Evolutionary conservation across 2,797 vertebrate species (phyloP), one percentile per base, ranked within the genome.

Genomic region (Leptoclinus maculatus): DNA sequence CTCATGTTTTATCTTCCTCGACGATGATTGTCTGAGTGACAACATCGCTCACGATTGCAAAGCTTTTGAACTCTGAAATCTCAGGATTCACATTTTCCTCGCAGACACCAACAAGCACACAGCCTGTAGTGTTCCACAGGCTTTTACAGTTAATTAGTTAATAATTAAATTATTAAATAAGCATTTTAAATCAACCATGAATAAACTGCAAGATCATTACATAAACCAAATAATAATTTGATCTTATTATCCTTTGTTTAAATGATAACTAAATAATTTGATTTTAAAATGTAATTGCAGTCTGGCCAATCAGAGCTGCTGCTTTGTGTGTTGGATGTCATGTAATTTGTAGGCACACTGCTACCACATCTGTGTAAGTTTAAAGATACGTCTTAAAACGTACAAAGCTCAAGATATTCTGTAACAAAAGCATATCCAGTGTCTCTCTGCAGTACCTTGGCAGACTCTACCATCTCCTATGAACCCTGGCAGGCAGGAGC

Each of bases 401-500:
- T 13, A 74, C 27, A 19, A 1, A 17, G 13, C 21, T 56, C 13
- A 27, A 53, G 45, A 49, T 49, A 49, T 49, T 49, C 47, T n/a
- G 47, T n/a, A 9, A n/a, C 29, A 54, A 29, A 54, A 21, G 13
- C 12, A 45, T 36, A 39, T 60, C 32, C 17, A 34, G 58, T 57
- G 51, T 71, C 27, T 78, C 21, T 65, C 2, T 39, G 57, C 4
- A 9, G 32, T 91, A 99, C 98, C 98, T 83, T 91, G 88, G 80
- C 98, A 99, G 82, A 74, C 83, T 34, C 67, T 94, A 4, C 98
- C 98, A 1, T 98, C 95, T 88, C 98, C 98, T 0, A 83, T 86
- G 91, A 95, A 99, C 27, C 98, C 98, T 0, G 95, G 90, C 60
- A 96, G 93, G 64, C 98, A 99, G 10, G 95, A 91, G 89, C 98